Evolutionary conservation across 2,113 vertebrate species (phyloP).

Genomic region (Epinephelus fuscoguttatus): DNA sequence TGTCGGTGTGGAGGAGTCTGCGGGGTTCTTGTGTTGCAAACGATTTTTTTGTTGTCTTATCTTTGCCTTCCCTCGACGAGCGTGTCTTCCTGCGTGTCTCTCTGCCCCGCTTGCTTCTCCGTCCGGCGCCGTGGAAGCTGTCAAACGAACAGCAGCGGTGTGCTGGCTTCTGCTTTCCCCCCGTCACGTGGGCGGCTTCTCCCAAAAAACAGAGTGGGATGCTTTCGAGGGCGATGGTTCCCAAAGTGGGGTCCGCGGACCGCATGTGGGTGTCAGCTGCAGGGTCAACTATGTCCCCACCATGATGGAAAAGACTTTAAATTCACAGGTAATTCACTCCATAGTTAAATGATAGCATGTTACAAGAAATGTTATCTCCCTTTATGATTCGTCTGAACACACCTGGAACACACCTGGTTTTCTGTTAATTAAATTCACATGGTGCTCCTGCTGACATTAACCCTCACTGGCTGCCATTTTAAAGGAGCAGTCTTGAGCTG

Average conservation of each 20-base stretch:
- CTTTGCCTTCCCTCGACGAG: constrained; percentile 52
- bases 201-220: constrained; percentile 44
- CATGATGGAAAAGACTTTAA: background rate
- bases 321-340: background rate
- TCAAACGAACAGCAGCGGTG: constrained; percentile 62
- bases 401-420: background rate
- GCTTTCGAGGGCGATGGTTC: constrained; percentile 31
- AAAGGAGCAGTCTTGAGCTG: background rate
- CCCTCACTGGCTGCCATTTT: background rate
- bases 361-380: background rate
- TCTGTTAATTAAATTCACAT: background rate
- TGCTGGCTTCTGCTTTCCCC: constrained; percentile 58
- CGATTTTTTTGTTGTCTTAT: background rate
- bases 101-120: constrained; percentile 62
- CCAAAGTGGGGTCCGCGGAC: constrained; percentile 42
- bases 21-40: constrained; percentile 8
- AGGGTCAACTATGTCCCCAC: background rate
- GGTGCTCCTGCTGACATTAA: background rate
- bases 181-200: constrained; percentile 78
- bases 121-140: constrained; percentile 63
- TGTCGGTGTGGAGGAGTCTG: constrained; percentile 60
- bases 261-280: background rate
- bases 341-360: background rate
- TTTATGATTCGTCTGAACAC: too few relatives aligned
- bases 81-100: constrained; percentile 15